Evolutionary conservation across 2,113 vertebrate genomes (phyloP).

Genomic region (Onychostoma macrolepis): DNA sequence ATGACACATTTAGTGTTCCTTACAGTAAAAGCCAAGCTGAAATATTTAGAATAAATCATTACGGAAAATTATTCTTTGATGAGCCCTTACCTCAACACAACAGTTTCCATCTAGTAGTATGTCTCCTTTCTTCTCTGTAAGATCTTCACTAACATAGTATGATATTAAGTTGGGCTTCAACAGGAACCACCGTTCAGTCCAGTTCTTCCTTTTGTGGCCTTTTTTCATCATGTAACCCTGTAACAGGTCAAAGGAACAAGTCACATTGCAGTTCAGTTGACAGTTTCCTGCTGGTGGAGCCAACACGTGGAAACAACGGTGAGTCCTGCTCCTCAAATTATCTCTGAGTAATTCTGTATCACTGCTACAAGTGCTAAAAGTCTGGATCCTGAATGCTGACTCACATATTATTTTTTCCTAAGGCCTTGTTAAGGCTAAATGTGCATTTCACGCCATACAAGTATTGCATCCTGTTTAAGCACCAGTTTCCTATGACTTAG

Average conservation of each 20-base stretch:
- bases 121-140: constrained; percentile 93
- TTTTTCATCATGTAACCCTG: constrained; percentile 99
- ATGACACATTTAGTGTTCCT: not conserved
- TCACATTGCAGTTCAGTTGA: not conserved
- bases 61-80: not conserved
- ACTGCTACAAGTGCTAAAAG: not conserved
- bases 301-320: not conserved
- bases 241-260: constrained; percentile 44
- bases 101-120: constrained; percentile 87
- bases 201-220: constrained; percentile 96
- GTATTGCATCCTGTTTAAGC: not conserved
- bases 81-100: constrained; percentile 84
- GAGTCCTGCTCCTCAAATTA: constrained; percentile 19
- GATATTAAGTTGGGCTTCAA: constrained; percentile 87
- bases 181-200: constrained; percentile 98
- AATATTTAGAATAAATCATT: not conserved
- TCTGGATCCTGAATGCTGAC: constrained; percentile 22
- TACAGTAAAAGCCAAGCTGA: not conserved
- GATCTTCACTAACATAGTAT: constrained; percentile 93
- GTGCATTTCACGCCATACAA: not conserved
- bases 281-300: not conserved
- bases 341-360: constrained; percentile 7
- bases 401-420: not conserved
- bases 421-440: not conserved
- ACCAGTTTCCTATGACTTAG: constrained; percentile 5